phyloP scores from a whole-genome alignment of 2,113 vertebrate species.

The Heterotilapia buettikoferi region DNA sequence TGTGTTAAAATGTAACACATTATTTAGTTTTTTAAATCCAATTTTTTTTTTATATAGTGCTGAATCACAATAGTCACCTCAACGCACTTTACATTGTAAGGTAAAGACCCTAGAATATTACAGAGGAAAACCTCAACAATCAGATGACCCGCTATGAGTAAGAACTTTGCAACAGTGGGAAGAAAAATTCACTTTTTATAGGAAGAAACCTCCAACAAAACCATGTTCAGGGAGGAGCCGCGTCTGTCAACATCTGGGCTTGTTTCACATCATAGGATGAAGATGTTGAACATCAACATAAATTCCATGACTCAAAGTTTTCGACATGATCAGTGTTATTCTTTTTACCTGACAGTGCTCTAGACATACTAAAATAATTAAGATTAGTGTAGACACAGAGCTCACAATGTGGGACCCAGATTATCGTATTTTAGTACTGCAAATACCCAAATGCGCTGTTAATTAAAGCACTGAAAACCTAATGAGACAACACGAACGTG shows the following conservation, averaged over 20 bases:
- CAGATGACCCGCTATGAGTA: rapidly evolving
- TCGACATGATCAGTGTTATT: neutral
- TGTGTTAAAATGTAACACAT: rapidly evolving
- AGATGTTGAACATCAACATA: neutral
- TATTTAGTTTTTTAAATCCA: rapidly evolving
- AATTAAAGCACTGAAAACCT: neutral
- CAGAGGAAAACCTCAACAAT: neutral
- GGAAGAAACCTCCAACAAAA: neutral
- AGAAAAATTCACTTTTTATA: neutral
- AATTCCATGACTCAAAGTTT: neutral
- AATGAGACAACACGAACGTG: neutral
- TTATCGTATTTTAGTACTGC: neutral
- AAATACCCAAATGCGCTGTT: neutral
- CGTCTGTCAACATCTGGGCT: neutral
- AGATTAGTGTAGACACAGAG: neutral
- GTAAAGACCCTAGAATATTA: neutral
- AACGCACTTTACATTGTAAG: rapidly evolving
- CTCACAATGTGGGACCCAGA: neutral
- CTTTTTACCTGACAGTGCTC: neutral
- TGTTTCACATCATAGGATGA: neutral
- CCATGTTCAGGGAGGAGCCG: neutral
- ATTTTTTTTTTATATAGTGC: neutral
- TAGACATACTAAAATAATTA: neutral
- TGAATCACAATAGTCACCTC: neutral
- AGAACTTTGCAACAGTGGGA: neutral